Percentiles rank a stretch among this genome's conserved stretches.
These are phyloP conservation scores for Cepaea hortensis DNA, from an alignment of 2,888 invertebrate species.

Conservation along the genomic window DNA sequence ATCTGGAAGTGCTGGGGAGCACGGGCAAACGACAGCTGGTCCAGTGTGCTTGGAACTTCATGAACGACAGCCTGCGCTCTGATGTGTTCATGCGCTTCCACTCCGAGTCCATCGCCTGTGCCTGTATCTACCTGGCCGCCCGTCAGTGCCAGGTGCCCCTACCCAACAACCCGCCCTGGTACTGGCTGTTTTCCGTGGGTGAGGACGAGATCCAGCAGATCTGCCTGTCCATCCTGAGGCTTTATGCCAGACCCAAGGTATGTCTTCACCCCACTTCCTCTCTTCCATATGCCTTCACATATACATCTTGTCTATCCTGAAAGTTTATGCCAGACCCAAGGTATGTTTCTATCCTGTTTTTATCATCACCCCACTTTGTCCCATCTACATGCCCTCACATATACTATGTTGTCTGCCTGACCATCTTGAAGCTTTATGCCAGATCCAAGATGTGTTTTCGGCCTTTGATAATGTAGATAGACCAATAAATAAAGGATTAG, in stretches of 20 bases:
- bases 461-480: too few species aligned
- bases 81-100: conserved; percentile 96
- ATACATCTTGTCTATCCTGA: conserved; percentile 82
- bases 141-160: conserved; percentile 78
- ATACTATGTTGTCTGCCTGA: too few species aligned
- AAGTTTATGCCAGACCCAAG: conserved; percentile 89
- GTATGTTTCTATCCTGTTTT: conserved; percentile 76
- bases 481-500: too few species aligned
- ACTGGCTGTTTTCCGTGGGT: conserved; percentile 87
- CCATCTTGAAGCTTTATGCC: too few species aligned
- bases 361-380: not conserved
- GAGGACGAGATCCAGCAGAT: conserved; percentile 91
- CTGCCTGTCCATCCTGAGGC: conserved; percentile 86
- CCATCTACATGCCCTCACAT: too few species aligned
- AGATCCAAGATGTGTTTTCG: too few species aligned
- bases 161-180: conserved; percentile 93
- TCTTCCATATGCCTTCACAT: too few species aligned
- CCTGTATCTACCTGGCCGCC: conserved; percentile 95
- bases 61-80: conserved; percentile 98
- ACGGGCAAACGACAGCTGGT: conserved; percentile 91
- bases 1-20: conserved; percentile 92
- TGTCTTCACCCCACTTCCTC: conserved; percentile 55
- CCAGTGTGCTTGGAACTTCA: conserved; percentile 98
- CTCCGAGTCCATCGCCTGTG: conserved; percentile 98
- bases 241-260: conserved; percentile 90